These are phyloP conservation scores for Miltochrista miniata DNA, from an alignment of 2,888 invertebrate species.

Conservation along the genomic window DNA sequence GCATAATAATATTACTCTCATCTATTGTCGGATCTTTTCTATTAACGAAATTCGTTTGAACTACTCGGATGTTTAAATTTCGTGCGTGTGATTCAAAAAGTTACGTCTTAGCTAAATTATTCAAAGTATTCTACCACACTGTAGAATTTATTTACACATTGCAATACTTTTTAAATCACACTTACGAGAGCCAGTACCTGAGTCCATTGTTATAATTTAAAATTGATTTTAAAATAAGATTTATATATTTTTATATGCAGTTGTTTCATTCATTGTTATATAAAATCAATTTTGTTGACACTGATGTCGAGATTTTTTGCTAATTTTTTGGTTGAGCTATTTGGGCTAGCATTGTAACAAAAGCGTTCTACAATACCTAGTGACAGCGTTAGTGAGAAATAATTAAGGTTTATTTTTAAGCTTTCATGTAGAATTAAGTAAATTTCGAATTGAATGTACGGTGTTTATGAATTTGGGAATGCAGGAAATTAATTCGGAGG, in stretches of 20 bases:
- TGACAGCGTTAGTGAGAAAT: slow-evolving; percentile 67
- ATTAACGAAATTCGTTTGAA: slow-evolving; percentile 25
- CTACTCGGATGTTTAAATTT: slow-evolving; percentile 15
- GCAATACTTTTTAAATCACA: slow-evolving; percentile 16
- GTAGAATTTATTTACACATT: slow-evolving; percentile 12
- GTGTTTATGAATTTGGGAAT: slow-evolving; percentile 27
- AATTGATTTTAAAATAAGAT: slow-evolving; percentile 73
- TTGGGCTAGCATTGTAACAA: slow-evolving; percentile 39
- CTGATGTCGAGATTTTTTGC: slow-evolving; percentile 40
- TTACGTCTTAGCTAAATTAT: background rate
- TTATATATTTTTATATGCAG: slow-evolving; percentile 81
- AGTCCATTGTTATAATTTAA: slow-evolving; percentile 46
- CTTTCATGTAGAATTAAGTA: slow-evolving; percentile 62
- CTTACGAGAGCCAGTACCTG: slow-evolving; percentile 9
- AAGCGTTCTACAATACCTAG: slow-evolving; percentile 42
- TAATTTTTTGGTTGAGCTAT: slow-evolving; percentile 38
- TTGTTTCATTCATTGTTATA: slow-evolving; percentile 76
- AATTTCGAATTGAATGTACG: slow-evolving; percentile 41
- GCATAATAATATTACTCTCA: background rate
- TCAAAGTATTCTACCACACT: slow-evolving; percentile 1
- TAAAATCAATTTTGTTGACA: slow-evolving; percentile 76
- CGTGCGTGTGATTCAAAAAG: slow-evolving; percentile 21
- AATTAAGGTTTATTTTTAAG: slow-evolving; percentile 64
- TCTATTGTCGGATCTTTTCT: slow-evolving; percentile 24
- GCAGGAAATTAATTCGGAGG: background rate